Conservation (phyloP, 1,140 invertebrate species). For the Brachionus koreanus region DNA sequence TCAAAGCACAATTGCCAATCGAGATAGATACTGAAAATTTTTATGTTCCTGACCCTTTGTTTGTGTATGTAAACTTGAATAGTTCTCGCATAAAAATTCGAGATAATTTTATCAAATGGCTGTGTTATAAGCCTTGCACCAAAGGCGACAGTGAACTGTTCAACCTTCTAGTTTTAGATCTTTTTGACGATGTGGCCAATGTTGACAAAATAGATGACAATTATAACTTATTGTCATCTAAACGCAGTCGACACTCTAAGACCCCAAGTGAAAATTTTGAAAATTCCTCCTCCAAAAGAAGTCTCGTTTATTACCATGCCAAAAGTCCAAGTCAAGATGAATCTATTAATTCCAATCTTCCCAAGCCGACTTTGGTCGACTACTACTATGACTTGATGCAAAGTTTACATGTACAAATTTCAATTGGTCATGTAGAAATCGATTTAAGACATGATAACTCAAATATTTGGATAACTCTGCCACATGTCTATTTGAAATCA, state of each 20-base stretch:
- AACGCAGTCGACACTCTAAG: not conserved
- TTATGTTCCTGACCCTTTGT: conserved; percentile 15
- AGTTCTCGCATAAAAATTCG: not conserved
- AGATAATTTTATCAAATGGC: conserved; percentile 12
- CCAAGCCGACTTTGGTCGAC: conserved; percentile 18
- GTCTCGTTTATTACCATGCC: not conserved
- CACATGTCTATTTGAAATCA: not conserved
- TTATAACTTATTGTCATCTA: not conserved
- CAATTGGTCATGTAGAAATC: not conserved
- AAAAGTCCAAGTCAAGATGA: not conserved
- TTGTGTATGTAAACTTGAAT: conserved; percentile 4
- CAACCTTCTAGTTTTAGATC: conserved; percentile 13
- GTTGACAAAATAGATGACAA: not conserved
- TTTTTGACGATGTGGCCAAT: conserved; percentile 30
- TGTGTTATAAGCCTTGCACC: conserved; percentile 19
- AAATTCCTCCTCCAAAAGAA: conserved; percentile 23
- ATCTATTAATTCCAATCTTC: not conserved
- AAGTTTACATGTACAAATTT: conserved; percentile 34
- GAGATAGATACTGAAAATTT: conserved; percentile 3
- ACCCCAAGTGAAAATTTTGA: conserved; percentile 11
- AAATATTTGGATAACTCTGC: not conserved
- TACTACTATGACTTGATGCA: conserved; percentile 16
- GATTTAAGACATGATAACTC: not conserved
- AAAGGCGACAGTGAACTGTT: conserved; percentile 24
- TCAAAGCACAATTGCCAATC: conserved; percentile 27